Evolutionary conservation across 2,888 invertebrate species (phyloP), one percentile per base, ranked within the genome.

Genomic region (Tipula lateralis): DNA sequence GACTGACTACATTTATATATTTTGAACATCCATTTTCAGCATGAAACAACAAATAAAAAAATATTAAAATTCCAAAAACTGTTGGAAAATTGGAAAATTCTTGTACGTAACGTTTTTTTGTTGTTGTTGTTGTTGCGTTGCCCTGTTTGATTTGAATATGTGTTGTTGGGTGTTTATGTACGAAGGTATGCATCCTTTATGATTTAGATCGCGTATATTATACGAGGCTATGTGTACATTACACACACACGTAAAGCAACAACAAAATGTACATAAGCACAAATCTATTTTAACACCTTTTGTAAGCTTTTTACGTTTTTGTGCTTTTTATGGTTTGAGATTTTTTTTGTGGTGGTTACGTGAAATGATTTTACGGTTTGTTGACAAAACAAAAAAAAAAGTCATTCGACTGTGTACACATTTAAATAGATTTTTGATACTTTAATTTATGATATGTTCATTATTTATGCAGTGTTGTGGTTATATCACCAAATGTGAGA

Each of bases 251-350:
- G 16, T 16, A 44, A 9, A 39, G 13, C 2, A 39, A 39, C 12
- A 50, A 66, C 66, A 24, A 66, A 66, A 24, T 24, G 66, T 66
- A 66, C 24, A 66, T 1, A 9, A 19, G 66, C 66, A 66, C 66
- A 66, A 66, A 66, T 66, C 66, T 66, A 66, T 66, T 66, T 66
- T 66, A 66, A 66, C 66, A 66, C 66, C 66, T 66, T n/a, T 66
- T 66, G 66, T 66, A 66, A 66, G 66, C 66, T 66, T 66, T n/a
- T 66, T 66, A 66, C 24, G 6, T n/a, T n/a, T 66, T 66, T 66
- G 24, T 24, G 66, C 24, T 66, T 66, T 50, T 66, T 66, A 9
- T 39, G n/a, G n/a, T 39, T 39, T 39, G 32, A 7, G 4, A 32
- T 32, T 39, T 39, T 39, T 66, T 66, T 66, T 66, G 19, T 66